Evolutionary conservation across 2,888 invertebrate genomes (phyloP), one percentile per base, ranked within the genome.

Genomic region (Papilio demoleus): DNA sequence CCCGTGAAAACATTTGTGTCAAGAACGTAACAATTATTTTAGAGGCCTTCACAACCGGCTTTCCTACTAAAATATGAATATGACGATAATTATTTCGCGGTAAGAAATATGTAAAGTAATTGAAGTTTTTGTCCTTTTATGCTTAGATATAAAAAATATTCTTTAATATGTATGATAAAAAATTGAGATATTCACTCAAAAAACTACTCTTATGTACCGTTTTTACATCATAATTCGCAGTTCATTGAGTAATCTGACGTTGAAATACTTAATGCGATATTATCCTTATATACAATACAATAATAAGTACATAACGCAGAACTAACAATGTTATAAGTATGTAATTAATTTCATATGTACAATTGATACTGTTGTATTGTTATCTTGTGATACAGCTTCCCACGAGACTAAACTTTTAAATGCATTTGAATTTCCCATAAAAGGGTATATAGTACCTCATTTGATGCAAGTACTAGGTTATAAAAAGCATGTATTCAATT

Each of bases 11-110:
- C 22, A 66, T 31, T 27, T 24, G 38, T 67, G 60, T 53, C 66
- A 60, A 67, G 60, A 47, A 59, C 60, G 17, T 27, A 19, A 14
- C 34, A 17, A 61, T 60, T 61, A 38, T 67, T 61, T 60, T 50
- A 50, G 31, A 17, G 59, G 38, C 38, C 66, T 17, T 40, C n/a
- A 40, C 17, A 56, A 50, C 38, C 36, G 53, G 53, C 31, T 56
- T 56, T 56, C 31, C 31, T 9, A 56, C 53, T 31, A 14, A 31
- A 31, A 40, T 14, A 27, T 27, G 9, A 38, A 24, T 24, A 40
- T n/a, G 3, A 60, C 6, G 22, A 40, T 53, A 47, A 8, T 2
- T 24, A 14, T 17, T 1, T 27, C 1, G 19, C 6, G n/a, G 5
- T 24, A 27, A 53, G 6, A 53, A 31, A n/a, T 56, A 56, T 31